A percentile compares a stretch with the other conserved stretches of the same genome.
These are phyloP conservation scores for Apeltes quadracus DNA, from an alignment of 2,113 vertebrate genomes.

Conservation along the genomic window DNA sequence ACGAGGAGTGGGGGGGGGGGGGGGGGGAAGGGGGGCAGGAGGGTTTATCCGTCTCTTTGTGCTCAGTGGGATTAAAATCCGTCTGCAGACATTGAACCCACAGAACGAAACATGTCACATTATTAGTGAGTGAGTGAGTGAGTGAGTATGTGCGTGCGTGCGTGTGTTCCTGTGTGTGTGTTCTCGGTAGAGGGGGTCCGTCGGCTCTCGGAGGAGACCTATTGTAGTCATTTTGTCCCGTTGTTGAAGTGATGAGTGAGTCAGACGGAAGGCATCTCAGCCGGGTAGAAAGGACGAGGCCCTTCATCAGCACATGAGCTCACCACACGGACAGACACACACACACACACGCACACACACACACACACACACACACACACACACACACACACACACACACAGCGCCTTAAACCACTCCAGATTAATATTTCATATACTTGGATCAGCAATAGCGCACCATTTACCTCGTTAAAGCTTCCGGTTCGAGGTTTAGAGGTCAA, in stretches of 20 bases:
- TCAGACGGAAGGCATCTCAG: slow-evolving; percentile 73
- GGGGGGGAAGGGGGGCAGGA: slow-evolving; percentile 12
- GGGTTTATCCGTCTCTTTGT: slow-evolving; percentile 34
- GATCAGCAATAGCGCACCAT: neutral
- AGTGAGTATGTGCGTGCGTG: neutral
- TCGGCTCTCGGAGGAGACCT: slow-evolving; percentile 45
- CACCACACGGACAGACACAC: slow-evolving; percentile 23
- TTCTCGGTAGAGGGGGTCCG: slow-evolving; percentile 18
- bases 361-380: neutral
- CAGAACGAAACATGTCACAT: slow-evolving; percentile 11
- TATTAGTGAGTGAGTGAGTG: slow-evolving; percentile 5
- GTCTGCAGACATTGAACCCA: slow-evolving; percentile 33
- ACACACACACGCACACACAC: slow-evolving; percentile 26
- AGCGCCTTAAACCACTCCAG: neutral
- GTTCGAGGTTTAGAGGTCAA: slow-evolving; percentile 3
- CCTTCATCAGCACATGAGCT: slow-evolving; percentile 40
- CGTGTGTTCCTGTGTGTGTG: neutral
- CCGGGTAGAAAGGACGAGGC: slow-evolving; percentile 52
- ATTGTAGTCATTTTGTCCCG: slow-evolving; percentile 58
- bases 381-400: slow-evolving; percentile 1
- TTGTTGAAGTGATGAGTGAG: slow-evolving; percentile 64
- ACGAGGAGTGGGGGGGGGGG: slow-evolving; percentile 10
- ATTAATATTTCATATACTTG: slow-evolving; percentile 47
- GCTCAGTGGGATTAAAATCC: slow-evolving; percentile 47
- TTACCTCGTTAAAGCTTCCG: neutral